Evolutionary conservation across 2,888 invertebrate species (phyloP), one percentile per base, ranked within the genome.

Genomic region (Patella pellucida): DNA sequence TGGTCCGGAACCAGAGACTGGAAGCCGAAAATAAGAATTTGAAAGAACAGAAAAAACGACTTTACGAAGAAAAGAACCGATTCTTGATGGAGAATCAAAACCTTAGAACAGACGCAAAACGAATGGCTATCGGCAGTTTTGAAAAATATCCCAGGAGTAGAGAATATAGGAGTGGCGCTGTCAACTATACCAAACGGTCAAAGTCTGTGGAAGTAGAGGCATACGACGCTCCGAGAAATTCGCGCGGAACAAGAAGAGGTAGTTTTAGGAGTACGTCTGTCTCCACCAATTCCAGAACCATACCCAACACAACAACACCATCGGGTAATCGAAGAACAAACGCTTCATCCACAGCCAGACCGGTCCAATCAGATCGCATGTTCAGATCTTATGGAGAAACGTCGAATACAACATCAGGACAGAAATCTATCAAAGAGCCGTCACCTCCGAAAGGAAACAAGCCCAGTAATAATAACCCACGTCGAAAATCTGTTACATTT

Each of bases 11-110:
- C 73, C 76, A 76, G 71, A 78, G 76, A 50, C 56, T 80, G 52
- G 74, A 78, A 12, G 75, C 78, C 68, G 85, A 86, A 69, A 85
- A 85, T 72, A 82, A 82, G 23, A 81, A 82, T 69, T 77, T 87
- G 69, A 81, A 83, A 14, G 84, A 84, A n/a, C 85, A 84, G 72
- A 81, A 81, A 52, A 76, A 80, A 54, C 78, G 81, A 74, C 73
- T 81, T 16, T 71, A 77, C 72, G 81, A 82, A 15, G 78, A 82
- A 31, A 85, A 83, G 77, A 77, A 68, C 14, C 70, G 70, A 54
- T 69, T 27, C 52, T 11, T 9, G n/a, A 67, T 52, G 7, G 73
- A 79, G 54, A 79, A 73, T 71, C 75, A 73, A 52, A 23, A 56
- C 14, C 69, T 79, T 27, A 74, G 68, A 70, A 69, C 56, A 16